Conservation (phyloP, 2,113 vertebrate genomes). For the Notothenia coriiceps region DNA sequence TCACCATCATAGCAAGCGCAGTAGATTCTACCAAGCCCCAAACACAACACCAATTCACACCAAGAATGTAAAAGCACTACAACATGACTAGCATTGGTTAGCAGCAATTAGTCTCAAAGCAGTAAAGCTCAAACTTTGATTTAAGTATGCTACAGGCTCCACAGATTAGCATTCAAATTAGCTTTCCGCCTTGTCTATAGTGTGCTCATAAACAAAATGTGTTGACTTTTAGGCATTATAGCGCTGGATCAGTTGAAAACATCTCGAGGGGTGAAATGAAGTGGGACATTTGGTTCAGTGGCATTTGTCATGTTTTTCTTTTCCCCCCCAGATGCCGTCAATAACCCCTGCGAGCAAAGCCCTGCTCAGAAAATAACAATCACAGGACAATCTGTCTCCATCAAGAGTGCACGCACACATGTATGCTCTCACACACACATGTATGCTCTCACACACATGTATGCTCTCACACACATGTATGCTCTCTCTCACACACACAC, state of each 20-base stretch:
- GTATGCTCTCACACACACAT: neutral
- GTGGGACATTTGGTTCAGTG: conserved; percentile 68
- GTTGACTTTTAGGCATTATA: conserved; percentile 32
- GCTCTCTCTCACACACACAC: too few relatives aligned
- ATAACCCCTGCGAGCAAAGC: conserved; percentile 73
- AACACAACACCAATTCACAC: conserved; percentile 34
- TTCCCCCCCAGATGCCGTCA: conserved; percentile 77
- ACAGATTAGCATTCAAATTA: conserved; percentile 42
- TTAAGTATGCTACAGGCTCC: conserved; percentile 31
- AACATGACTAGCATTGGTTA: conserved; percentile 25
- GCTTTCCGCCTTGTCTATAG: conserved; percentile 13
- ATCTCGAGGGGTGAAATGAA: conserved; percentile 46
- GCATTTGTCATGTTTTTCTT: conserved; percentile 73
- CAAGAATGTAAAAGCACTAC: conserved; percentile 12
- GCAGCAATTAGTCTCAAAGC: conserved; percentile 44
- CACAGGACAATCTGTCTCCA: conserved; percentile 82
- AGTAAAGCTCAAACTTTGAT: conserved; percentile 33
- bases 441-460: too few relatives aligned
- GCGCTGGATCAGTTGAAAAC: conserved; percentile 33
- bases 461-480: too few relatives aligned
- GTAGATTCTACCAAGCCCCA: conserved; percentile 28
- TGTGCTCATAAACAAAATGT: conserved; percentile 43
- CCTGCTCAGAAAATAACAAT: conserved; percentile 78
- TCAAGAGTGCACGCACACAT: conserved; percentile 47
- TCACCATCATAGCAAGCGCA: conserved; percentile 14